Evolutionary conservation across 2,113 vertebrate genomes (phyloP).

Genomic region (Lepisosteus osseus): DNA sequence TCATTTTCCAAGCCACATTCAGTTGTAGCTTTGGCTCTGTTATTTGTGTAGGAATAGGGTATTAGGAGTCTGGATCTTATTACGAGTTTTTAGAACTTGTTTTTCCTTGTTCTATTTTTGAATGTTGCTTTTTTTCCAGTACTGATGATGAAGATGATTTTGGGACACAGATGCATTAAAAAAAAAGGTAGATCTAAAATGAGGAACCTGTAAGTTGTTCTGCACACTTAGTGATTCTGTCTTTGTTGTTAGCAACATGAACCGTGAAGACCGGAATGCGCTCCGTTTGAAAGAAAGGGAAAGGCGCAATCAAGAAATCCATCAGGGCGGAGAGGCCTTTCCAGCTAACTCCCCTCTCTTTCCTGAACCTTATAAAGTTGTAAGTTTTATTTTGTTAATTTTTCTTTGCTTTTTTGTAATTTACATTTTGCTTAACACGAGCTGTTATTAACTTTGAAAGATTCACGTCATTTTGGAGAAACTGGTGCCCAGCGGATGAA

Average conservation of each 20-base stretch:
- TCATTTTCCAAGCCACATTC: not conserved
- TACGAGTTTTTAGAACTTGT: not conserved
- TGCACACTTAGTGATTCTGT: slow-evolving; percentile 48
- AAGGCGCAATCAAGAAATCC: slow-evolving; percentile 82
- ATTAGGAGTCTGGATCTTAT: no score
- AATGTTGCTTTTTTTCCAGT: not conserved
- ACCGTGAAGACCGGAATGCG: slow-evolving; percentile 99
- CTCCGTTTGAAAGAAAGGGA: slow-evolving; percentile 83
- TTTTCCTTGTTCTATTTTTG: not conserved
- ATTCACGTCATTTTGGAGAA: not conserved
- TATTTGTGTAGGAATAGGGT: no score
- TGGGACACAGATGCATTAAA: not conserved
- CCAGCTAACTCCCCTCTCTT: slow-evolving; percentile 95
- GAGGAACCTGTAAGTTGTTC: slow-evolving; percentile 11
- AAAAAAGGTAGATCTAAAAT: not conserved
- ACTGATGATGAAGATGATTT: not conserved
- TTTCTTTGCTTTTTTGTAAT: slow-evolving; percentile 23
- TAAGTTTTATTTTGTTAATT: slow-evolving; percentile 63
- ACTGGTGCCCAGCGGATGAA: not conserved
- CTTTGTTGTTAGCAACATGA: slow-evolving; percentile 93
- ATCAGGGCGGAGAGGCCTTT: slow-evolving; percentile 95
- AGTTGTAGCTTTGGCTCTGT: not conserved
- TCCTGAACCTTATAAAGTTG: slow-evolving; percentile 97
- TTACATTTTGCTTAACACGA: not conserved
- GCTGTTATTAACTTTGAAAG: not conserved